phyloP scores from a whole-genome alignment of 2,888 invertebrate species.

The Lithosia quadra region DNA sequence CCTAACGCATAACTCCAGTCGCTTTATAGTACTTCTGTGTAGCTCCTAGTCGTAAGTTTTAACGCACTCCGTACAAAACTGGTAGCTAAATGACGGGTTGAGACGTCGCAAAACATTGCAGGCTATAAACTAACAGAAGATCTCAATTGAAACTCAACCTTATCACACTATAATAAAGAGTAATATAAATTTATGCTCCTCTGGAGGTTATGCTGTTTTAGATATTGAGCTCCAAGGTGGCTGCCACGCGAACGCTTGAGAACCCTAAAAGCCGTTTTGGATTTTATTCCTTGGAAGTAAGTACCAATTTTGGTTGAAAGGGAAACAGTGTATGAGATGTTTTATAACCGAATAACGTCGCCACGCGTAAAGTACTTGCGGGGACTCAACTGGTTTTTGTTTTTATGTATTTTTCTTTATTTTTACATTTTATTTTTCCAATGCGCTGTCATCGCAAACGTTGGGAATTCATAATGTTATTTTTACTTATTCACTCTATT shows the following conservation, averaged over 20 bases:
- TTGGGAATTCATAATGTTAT: conserved; percentile 36
- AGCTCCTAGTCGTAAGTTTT: conserved; percentile 55
- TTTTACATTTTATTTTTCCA: conserved; percentile 44
- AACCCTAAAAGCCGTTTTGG: conserved; percentile 55
- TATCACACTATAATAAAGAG: conserved; percentile 36
- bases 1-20: conserved; percentile 39
- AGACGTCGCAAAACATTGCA: conserved; percentile 61
- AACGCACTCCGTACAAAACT: conserved; percentile 63
- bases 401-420: conserved; percentile 51
- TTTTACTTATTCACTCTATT: conserved; percentile 26
- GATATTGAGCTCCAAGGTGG: conserved; percentile 41
- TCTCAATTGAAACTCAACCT: conserved; percentile 42
- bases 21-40: conserved; percentile 50
- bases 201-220: conserved; percentile 42
- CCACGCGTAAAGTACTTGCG: conserved; percentile 71
- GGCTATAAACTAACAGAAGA: conserved; percentile 55
- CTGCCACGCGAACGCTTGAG: conserved; percentile 62
- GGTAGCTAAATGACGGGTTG: conserved; percentile 66
- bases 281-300: conserved; percentile 56
- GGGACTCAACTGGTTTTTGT: conserved; percentile 58
- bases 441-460: conserved; percentile 31
- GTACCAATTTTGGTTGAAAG: conserved; percentile 60
- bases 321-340: conserved; percentile 54
- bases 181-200: conserved; percentile 32
- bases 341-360: conserved; percentile 50